Percentiles rank a stretch among this genome's conserved stretches.
These are phyloP conservation scores for Tyria jacobaeae DNA, from an alignment of 2,888 invertebrate species.

Conservation along the genomic window DNA sequence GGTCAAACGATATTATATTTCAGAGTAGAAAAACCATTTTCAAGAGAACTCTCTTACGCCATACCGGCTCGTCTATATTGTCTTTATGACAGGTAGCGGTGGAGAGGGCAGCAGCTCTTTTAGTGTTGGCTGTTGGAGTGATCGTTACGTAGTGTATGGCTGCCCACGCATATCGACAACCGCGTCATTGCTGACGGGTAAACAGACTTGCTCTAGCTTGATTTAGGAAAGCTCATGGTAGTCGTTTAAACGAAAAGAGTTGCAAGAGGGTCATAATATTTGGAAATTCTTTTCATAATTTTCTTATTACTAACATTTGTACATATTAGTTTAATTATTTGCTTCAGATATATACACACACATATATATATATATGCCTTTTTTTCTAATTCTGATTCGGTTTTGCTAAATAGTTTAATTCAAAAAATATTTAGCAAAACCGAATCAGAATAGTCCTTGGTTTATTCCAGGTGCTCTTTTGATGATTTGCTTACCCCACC, in stretches of 20 bases:
- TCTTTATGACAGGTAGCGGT: conserved; percentile 30
- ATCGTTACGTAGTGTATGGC: conserved; percentile 64
- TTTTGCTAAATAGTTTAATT: no score
- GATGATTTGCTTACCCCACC: no score
- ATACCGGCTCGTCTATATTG: conserved; percentile 33
- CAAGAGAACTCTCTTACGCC: conserved; percentile 44
- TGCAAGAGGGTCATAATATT: conserved; percentile 5
- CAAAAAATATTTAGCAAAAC: no score
- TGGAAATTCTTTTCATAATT: background rate
- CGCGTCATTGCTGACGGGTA: conserved; percentile 66
- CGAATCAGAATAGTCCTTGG: no score
- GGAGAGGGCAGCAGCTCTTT: conserved; percentile 56
- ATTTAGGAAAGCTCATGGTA: conserved; percentile 27
- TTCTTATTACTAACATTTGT: background rate
- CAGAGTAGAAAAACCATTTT: conserved; percentile 63
- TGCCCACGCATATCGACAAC: conserved; percentile 71
- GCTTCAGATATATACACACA: background rate
- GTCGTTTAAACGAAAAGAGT: conserved; percentile 25
- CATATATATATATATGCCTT: no score
- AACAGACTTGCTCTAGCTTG: conserved; percentile 57
- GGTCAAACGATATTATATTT: conserved; percentile 84
- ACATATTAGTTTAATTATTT: background rate
- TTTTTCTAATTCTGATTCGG: no score
- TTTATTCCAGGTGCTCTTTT: no score
- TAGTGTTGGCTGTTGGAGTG: conserved; percentile 57